Base-by-base conservation (phyloP, 2,113 vertebrate genomes). In the Chinchilla lanigera region DNA sequence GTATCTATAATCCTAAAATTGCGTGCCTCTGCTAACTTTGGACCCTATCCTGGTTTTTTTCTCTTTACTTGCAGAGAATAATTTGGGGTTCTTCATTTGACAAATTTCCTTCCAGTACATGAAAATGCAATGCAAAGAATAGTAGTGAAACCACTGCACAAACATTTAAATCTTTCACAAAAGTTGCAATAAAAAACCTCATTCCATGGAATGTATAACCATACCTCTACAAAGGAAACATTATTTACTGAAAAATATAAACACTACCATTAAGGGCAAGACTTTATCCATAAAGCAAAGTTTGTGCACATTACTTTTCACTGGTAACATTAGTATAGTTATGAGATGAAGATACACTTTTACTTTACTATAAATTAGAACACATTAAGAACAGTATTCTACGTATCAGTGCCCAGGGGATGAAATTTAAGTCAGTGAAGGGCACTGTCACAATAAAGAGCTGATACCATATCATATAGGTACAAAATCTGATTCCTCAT, bases 301-400 rank as follows among this genome's bases (percentile, higher is more conserved):
- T 75, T 44, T 33, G 63, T n/a, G 19, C 26, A 93, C 38, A 38
- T 86, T 92, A 98, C 96, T 96, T 97, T 96, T 97, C 95, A 93
- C 96, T 93, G 94, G 80, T 17, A 97, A 50, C 85, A 86, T 54
- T 90, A 96, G 93, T 41, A 47, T 41, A 93, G 89, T 94, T 44
- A 89, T 26, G 73, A 97, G 98, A 94, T 80, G 93, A 96, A 98
- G 86, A 96, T 44, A 94, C 61, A 98, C 95, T 97, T 93, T 97
- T 86, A 95, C 91, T 97, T 98, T 98, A 96, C 90, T 75, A 97
- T 97, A 97, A 97, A 98, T 97, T 94, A 96, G 96, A 86, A 97
- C 61, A 73, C 97, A 96, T 97, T 97, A 92, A 97, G 95, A 98
- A 96, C 89, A 98, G 97, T 97, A 94, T 98, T 96, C 97, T 93